Conservation (phyloP, 2,888 invertebrate genomes). For the Hartigia nigra region DNA sequence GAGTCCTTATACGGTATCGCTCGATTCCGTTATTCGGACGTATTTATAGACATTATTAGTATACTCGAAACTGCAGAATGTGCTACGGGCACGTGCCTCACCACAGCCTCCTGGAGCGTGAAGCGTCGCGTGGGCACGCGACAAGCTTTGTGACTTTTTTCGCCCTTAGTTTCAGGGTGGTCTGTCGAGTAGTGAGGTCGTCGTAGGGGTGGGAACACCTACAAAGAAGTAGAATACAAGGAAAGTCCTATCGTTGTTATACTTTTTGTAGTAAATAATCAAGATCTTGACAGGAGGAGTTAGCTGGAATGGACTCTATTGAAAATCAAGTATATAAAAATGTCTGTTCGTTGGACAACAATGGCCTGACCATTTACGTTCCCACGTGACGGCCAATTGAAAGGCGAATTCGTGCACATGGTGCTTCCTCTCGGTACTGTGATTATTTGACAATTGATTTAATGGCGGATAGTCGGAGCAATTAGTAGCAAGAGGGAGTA, state of each 20-base stretch:
- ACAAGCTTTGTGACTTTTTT: background rate
- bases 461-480: background rate
- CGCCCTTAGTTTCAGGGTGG: background rate
- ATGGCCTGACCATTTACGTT: background rate
- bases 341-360: background rate
- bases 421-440: background rate
- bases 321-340: background rate
- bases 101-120: background rate
- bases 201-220: background rate
- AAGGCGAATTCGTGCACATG: background rate
- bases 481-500: too few relatives aligned
- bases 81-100: background rate
- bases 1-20: background rate
- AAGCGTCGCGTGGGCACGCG: slow-evolving; percentile 1
- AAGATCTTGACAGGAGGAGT: background rate
- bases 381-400: background rate
- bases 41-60: background rate
- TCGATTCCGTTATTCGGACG: background rate
- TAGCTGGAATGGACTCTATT: background rate
- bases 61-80: background rate
- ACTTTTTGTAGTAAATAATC: background rate
- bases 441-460: background rate
- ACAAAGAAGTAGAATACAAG: background rate
- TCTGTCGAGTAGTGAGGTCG: background rate
- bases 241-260: background rate